Evolutionary conservation across 2,113 vertebrate species (phyloP).

Genomic region (Pterophyllum scalare): DNA sequence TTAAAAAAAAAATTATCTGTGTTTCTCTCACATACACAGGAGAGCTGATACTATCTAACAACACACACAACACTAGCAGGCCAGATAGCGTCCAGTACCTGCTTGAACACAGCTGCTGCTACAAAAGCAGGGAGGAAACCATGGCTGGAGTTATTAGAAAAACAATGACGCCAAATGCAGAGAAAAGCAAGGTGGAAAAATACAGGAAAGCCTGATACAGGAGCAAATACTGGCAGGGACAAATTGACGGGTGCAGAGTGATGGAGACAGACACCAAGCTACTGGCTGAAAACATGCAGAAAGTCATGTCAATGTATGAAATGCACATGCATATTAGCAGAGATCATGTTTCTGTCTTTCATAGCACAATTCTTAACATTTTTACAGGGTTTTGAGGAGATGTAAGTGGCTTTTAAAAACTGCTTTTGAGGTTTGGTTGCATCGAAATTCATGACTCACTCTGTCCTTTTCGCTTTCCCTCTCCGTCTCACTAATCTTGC

Average conservation of each 20-base stretch:
- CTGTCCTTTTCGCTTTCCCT: slow-evolving; percentile 48
- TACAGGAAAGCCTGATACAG: slow-evolving; percentile 82
- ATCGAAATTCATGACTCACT: slow-evolving; percentile 74
- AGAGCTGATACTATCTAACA: slow-evolving; percentile 73
- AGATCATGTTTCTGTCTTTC: background rate
- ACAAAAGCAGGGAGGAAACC: slow-evolving; percentile 74
- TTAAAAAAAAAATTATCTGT: slow-evolving; percentile 14
- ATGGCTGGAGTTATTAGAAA: slow-evolving; percentile 67
- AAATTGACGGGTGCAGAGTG: background rate
- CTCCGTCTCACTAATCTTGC: slow-evolving; percentile 71
- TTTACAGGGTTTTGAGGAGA: background rate
- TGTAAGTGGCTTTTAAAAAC: slow-evolving; percentile 12
- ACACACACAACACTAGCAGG: slow-evolving; percentile 59
- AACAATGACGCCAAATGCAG: slow-evolving; percentile 66
- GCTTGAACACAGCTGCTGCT: slow-evolving; percentile 79
- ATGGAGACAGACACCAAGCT: background rate
- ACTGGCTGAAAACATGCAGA: background rate
- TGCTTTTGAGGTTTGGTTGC: slow-evolving; percentile 40
- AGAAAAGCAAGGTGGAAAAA: slow-evolving; percentile 81
- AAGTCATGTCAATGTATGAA: slow-evolving; percentile 1
- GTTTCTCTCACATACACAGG: slow-evolving; percentile 40
- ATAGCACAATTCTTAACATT: background rate
- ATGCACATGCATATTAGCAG: background rate
- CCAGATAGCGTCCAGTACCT: slow-evolving; percentile 72
- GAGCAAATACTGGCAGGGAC: slow-evolving; percentile 46